Base-by-base conservation (phyloP, 1,140 invertebrate species). In the Battus philenor region DNA sequence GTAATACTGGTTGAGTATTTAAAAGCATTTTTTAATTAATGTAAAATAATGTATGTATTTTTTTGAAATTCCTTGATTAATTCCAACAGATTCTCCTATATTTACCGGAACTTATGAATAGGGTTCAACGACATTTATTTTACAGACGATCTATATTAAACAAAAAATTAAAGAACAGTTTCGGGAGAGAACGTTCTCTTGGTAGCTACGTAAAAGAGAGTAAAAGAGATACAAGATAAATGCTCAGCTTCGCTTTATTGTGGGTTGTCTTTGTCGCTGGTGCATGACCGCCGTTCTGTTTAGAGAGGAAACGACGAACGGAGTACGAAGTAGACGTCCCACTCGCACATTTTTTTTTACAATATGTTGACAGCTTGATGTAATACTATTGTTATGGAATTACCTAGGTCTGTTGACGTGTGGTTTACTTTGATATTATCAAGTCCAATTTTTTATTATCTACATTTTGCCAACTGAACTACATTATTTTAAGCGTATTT, bases 101-200 rank as follows among this genome's bases (percentile, higher is more conserved):
- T 39, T 7, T 55, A 61, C 59, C 54, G 47, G 47, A 64, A 54
- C 38, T 49, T 34, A 51, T 43, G n/a, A n/a, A 13, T 32, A 29
- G n/a, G 47, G 79, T 65, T 79, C 79, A 77, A 64, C 53, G 76
- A 77, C 76, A 73, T 56, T 70, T 73, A 71, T 73, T 73, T 64
- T 59, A 69, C 68, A 68, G 54, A 71, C 73, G 76, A 74, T 81
- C 79, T 79, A 76, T 76, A 83, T 83, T 73, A 71, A 47, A 74
- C 63, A 74, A 73, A 76, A 72, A 74, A 57, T 54, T 47, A 45
- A 53, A 31, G 31, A 47, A 29, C 24, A 27, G 22, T 27, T 41
- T 27, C 12, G 6, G 27, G 16, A 47, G 16, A 38, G 33, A 51
- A 17, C 16, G 15, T 12, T 29, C 24, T 15, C 7, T 13, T 1